Percentiles rank a stretch among this genome's conserved stretches.
Evolutionary conservation across 1,140 invertebrate species (phyloP).

Genomic region (Proales similis): DNA sequence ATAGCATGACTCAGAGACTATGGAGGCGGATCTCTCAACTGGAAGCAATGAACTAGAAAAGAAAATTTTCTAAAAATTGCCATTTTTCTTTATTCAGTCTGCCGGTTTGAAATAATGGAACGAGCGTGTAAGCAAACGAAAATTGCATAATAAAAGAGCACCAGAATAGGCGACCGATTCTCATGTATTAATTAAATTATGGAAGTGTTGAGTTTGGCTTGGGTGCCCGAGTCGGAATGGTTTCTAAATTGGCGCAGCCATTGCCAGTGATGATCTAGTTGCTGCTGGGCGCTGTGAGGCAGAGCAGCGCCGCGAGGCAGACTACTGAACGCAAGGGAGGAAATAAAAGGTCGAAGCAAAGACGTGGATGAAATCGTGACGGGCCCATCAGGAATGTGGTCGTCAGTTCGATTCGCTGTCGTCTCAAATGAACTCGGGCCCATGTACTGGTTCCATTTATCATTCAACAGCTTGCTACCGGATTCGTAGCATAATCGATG

Average conservation of each 20-base stretch:
- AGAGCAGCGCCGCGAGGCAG: slow-evolving; percentile 9
- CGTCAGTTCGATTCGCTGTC: background rate
- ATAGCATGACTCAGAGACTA: too few species aligned
- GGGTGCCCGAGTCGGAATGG: too few species aligned
- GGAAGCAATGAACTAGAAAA: too few species aligned
- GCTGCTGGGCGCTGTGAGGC: slow-evolving; percentile 9
- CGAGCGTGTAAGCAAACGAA: too few species aligned
- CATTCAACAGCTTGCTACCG: slow-evolving; percentile 10
- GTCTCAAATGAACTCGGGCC: slow-evolving; percentile 18
- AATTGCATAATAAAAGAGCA: too few species aligned
- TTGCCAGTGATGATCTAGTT: slow-evolving; percentile 28
- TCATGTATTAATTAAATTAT: too few species aligned
- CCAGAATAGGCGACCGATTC: too few species aligned
- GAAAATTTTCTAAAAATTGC: too few species aligned
- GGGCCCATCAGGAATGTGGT: background rate
- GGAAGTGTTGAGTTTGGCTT: too few species aligned
- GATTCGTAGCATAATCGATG: slow-evolving; percentile 5
- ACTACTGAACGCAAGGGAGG: background rate
- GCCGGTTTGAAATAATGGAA: too few species aligned
- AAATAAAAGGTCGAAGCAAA: background rate
- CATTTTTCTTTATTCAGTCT: too few species aligned
- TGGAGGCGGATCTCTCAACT: too few species aligned
- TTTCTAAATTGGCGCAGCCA: slow-evolving; percentile 34
- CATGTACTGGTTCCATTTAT: slow-evolving; percentile 29
- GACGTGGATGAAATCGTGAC: slow-evolving; percentile 7